A percentile compares a stretch with the other conserved stretches of the same genome.
phyloP scores from a whole-genome alignment of 2,888 invertebrate genomes.

The Stenodema calcarata region DNA sequence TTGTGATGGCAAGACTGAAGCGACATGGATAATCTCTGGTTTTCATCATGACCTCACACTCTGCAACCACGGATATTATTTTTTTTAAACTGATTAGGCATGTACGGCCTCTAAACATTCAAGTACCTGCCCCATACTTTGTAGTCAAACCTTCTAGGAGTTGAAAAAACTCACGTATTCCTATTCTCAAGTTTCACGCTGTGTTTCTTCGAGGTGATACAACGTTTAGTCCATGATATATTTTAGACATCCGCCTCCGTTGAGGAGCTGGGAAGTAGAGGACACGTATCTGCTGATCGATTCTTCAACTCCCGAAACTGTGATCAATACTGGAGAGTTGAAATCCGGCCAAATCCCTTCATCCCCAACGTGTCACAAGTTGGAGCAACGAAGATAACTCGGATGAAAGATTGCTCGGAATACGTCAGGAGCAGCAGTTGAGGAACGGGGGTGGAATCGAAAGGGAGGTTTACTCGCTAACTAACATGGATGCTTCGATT shows the following conservation, averaged over 20 bases:
- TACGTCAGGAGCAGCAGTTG: not conserved
- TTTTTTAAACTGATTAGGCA: no score
- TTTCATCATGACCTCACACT: no score
- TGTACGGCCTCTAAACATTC: no score
- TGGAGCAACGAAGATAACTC: not conserved
- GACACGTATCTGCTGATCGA: not conserved
- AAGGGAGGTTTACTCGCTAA: not conserved
- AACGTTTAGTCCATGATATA: not conserved
- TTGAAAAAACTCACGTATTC: no score
- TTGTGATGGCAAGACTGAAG: no score
- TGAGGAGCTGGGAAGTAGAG: not conserved
- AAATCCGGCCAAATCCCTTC: not conserved
- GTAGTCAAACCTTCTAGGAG: no score
- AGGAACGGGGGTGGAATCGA: not conserved
- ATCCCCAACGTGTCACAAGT: not conserved
- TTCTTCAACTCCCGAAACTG: not conserved
- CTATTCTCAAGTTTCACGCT: no score
- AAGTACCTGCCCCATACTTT: no score
- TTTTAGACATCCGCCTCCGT: not conserved
- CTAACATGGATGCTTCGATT: not conserved
- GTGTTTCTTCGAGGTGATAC: no score
- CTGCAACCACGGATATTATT: no score
- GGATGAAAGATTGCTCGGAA: not conserved
- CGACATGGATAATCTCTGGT: no score
- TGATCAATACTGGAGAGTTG: not conserved